Percentiles rank a stretch among this genome's conserved stretches.
Conservation (phyloP, 2,113 vertebrate genomes). For the Heterotilapia buettikoferi region DNA sequence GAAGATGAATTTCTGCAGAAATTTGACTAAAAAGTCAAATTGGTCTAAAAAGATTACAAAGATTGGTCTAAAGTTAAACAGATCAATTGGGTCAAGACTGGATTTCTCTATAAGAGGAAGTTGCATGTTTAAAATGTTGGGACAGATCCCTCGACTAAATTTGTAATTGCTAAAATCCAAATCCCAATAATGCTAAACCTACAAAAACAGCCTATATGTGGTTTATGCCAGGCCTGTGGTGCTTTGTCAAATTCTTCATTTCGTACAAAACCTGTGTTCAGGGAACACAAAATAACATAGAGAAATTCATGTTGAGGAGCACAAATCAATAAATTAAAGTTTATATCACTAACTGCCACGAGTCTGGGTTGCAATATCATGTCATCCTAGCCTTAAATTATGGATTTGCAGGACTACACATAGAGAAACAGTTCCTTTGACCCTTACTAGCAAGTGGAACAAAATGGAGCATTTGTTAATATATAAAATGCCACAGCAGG, state of each 20-base stretch:
- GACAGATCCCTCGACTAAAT: not conserved
- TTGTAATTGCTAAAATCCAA: not conserved
- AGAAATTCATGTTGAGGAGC: not conserved
- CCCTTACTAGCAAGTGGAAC: not conserved
- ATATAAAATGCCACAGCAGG: not conserved
- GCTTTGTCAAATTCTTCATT: not conserved
- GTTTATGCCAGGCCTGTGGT: not conserved
- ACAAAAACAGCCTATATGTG: not conserved
- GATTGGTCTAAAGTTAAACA: not conserved
- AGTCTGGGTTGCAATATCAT: not conserved
- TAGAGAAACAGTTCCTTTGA: not conserved
- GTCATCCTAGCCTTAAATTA: not conserved
- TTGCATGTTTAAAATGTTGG: not conserved
- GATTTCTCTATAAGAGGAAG: not conserved
- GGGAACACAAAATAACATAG: not conserved
- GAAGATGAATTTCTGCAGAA: not conserved
- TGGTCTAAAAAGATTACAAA: not conserved
- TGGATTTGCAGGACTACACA: not conserved
- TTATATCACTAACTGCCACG: not conserved
- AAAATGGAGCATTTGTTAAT: not conserved
- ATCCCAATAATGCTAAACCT: rapidly evolving
- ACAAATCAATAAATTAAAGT: not conserved
- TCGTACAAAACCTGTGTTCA: not conserved
- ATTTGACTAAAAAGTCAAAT: not conserved
- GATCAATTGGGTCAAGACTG: not conserved